Base-by-base conservation (phyloP, 2,888 invertebrate genomes). In the Schizaphis graminum region DNA sequence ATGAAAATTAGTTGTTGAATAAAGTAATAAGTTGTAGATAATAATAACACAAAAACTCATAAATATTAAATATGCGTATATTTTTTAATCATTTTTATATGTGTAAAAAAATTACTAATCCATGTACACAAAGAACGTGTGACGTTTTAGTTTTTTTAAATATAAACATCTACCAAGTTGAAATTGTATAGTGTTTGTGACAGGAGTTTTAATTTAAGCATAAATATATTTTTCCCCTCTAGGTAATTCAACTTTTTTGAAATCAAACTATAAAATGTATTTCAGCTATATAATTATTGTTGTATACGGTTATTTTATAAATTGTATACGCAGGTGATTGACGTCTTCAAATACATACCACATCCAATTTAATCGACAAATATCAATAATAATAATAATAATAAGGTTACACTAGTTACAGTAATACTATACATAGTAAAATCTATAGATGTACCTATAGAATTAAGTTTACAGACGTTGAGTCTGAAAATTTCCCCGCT, bases 381-480 rank as follows among this genome's bases (percentile, higher is more conserved):
- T 89, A 89, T 89, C 89, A 61, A 61, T 89, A 89, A 61, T 89
- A 89, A n/a, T n/a, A n/a, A n/a, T n/a, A n/a, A 89, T 89, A 89
- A 89, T 88, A 88, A 88, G 28, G 41, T 41, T 88, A 53, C 53
- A 44, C 11, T 85, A 44, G 44, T 57, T 44, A 61, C 41, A 41
- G 26, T 89, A 61, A 89, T 89, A 44, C 28, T 57, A 89, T 44
- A 85, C 44, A 57, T 61, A 21, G 57, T 89, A 57, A 61, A 90
- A 21, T 41, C 28, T 89, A 89, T 47, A 89, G 57, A 26, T n/a
- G 10, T 44, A n/a, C n/a, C n/a, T n/a, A 89, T 61, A 61, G 89
- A 89, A 89, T 61, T 44, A 61, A 61, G 61, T 90, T 67, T 53
- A 67, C n/a, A 61, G 28, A 89, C 21, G 67, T 47, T 35, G 24